phyloP scores from a whole-genome alignment of 2,797 vertebrate species.

The Muscicapa striata region DNA sequence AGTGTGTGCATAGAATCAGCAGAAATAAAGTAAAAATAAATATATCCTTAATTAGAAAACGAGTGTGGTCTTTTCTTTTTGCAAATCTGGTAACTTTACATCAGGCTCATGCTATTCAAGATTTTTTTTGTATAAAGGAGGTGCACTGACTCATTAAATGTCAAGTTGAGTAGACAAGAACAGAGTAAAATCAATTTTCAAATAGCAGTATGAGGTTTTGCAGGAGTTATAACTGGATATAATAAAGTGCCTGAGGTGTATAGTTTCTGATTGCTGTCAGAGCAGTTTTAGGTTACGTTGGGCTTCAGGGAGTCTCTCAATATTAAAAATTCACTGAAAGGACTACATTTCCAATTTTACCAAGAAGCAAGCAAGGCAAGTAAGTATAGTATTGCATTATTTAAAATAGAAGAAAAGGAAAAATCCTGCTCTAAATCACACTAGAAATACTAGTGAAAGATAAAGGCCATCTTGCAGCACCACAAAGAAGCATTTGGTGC shows the following conservation, averaged over 20 bases:
- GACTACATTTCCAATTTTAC: neutral
- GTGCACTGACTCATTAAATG: neutral
- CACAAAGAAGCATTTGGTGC: neutral
- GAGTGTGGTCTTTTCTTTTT: neutral
- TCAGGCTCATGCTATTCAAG: neutral
- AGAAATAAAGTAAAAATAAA: neutral
- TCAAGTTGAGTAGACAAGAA: neutral
- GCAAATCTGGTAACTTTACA: neutral
- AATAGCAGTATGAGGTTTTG: neutral
- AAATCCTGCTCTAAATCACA: neutral
- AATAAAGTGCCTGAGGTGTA: neutral
- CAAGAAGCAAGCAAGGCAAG: neutral
- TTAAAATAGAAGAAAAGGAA: neutral
- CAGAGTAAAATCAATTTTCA: neutral
- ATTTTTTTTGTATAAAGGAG: neutral
- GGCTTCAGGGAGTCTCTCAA: fast-evolving
- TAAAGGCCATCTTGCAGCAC: neutral
- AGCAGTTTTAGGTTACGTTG: neutral
- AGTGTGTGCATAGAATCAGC: neutral
- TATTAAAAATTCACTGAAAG: neutral
- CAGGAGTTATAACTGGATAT: neutral
- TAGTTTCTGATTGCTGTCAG: neutral
- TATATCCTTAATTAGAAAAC: neutral
- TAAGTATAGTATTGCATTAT: neutral
- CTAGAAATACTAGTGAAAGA: neutral